These are phyloP conservation scores for Xylophagus ater DNA, from an alignment of 2,888 invertebrate genomes.

Conservation along the genomic window DNA sequence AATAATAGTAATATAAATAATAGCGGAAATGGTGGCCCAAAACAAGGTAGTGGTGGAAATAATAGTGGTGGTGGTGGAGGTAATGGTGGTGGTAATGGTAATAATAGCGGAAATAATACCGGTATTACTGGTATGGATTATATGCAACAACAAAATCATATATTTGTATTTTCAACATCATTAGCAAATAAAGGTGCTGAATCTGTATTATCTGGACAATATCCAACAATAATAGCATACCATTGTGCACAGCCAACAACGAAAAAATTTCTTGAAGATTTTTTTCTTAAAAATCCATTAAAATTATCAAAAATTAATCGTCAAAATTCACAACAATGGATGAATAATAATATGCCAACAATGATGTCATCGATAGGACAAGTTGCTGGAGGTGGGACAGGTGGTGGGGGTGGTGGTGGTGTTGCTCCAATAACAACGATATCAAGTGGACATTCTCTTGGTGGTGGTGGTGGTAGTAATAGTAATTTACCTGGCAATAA, in stretches of 20 bases:
- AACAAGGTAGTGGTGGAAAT: too few species aligned
- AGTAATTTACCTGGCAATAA: constrained; percentile 15
- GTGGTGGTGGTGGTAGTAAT: constrained; percentile 14
- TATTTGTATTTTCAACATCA: constrained; percentile 92
- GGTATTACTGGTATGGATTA: constrained; percentile 39
- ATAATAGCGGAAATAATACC: constrained; percentile 8
- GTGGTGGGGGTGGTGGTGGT: constrained; percentile 17
- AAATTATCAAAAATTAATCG: constrained; percentile 55
- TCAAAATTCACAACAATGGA: constrained; percentile 56
- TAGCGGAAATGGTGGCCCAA: not conserved
- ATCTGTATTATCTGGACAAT: constrained; percentile 78
- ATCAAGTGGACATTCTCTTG: constrained; percentile 16
- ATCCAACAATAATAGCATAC: constrained; percentile 84
- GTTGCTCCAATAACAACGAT: too few species aligned
- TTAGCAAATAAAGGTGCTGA: constrained; percentile 94
- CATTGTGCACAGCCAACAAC: constrained; percentile 93
- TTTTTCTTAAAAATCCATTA: constrained; percentile 73
- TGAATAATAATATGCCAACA: constrained; percentile 70
- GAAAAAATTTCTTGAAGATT: constrained; percentile 76
- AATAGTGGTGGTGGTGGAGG: too few species aligned
- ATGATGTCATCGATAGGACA: too few species aligned
- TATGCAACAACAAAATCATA: constrained; percentile 94
- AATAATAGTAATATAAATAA: not conserved
- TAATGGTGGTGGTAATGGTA: constrained; percentile 1
- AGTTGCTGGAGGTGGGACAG: constrained; percentile 43